Percentiles rank a stretch among this genome's conserved stretches.
Conservation (phyloP, 2,888 invertebrate species). For the Oasisia sp. region DNA sequence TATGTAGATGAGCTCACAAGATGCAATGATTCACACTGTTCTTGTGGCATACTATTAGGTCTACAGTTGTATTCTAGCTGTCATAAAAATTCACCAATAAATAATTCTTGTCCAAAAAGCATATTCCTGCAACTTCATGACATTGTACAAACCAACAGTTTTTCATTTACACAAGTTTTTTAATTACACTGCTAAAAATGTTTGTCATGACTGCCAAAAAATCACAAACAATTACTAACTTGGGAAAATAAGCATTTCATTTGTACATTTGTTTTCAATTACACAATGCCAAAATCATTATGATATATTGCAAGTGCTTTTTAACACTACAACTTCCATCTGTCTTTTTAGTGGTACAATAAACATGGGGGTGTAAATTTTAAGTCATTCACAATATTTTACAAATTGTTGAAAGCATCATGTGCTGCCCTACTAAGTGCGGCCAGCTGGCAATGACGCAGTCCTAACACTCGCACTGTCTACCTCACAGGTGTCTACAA, state of each 20-base stretch:
- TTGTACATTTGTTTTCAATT: background rate
- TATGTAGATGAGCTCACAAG: background rate
- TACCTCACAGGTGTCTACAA: background rate
- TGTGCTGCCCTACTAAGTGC: background rate
- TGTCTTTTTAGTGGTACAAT: background rate
- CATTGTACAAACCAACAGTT: background rate
- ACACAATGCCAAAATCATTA: background rate
- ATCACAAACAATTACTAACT: background rate
- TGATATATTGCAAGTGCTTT: background rate
- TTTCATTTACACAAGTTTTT: background rate
- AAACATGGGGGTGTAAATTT: background rate
- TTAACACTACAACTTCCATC: background rate
- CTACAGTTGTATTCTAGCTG: background rate
- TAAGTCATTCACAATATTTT: background rate
- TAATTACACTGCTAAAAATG: background rate
- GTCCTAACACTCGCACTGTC: background rate
- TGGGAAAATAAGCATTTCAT: background rate
- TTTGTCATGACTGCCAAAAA: background rate
- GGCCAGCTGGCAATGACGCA: background rate
- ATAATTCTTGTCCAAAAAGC: background rate
- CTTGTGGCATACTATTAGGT: background rate
- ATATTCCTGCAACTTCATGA: background rate
- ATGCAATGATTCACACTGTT: background rate
- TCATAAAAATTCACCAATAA: background rate
- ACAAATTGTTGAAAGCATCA: background rate